Conservation (phyloP, 2,113 vertebrate genomes). For the Cichladusa arquata region DNA sequence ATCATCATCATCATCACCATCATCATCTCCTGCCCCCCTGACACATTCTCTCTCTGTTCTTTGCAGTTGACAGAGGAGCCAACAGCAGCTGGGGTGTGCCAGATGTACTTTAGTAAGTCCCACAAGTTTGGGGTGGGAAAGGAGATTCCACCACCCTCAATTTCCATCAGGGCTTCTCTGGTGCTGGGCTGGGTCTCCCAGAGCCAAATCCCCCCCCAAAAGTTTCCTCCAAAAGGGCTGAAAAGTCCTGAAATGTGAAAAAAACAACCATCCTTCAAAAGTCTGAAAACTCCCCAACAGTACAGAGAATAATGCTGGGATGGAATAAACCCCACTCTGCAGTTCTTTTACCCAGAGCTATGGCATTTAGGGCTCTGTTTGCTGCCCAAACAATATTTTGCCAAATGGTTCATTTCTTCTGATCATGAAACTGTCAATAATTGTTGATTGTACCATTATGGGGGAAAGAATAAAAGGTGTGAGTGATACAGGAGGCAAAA, state of each 20-base stretch:
- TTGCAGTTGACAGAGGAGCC: neutral
- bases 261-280: neutral
- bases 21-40: neutral
- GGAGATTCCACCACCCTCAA: neutral
- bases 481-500: neutral
- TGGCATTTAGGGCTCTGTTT: accelerated
- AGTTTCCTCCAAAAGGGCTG: neutral
- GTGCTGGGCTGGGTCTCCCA: neutral
- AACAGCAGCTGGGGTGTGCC: neutral
- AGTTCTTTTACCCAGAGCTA: neutral
- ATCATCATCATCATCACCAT: neutral
- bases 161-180: neutral
- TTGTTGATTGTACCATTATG: neutral
- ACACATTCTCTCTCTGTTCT: neutral
- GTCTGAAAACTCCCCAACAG: neutral
- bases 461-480: neutral
- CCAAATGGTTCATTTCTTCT: neutral
- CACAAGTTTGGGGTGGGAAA: neutral
- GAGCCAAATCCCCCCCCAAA: neutral
- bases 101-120: neutral
- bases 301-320: neutral
- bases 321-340: neutral
- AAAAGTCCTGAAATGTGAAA: neutral
- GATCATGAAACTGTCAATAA: accelerated
- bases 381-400: neutral